Evolutionary conservation across 2,113 vertebrate species (phyloP), one percentile per base, ranked within the genome.

Genomic region (Pseudopipra pipra): DNA sequence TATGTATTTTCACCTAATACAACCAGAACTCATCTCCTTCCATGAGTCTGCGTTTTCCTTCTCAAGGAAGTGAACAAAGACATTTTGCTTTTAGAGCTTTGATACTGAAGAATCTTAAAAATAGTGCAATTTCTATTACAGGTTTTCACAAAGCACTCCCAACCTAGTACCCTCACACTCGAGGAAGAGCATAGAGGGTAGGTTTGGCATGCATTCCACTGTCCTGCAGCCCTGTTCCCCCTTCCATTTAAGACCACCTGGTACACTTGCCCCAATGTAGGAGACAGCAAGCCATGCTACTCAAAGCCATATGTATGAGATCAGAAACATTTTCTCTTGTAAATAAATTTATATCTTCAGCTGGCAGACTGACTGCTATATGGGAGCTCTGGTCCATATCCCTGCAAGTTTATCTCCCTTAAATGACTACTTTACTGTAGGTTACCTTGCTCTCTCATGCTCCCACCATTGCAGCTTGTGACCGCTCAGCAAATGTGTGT

Each of bases 251-350:
- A 16, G 39, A 63, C 8, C 2, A 1, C 18, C 41, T 17, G 6
- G 56, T 14, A 17, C 12, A 4, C 47, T 74, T 55, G n/a, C 22
- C 14, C 25, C 2, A 2, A 6, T 22, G 51, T 7, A 55, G 61
- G 16, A 63, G 18, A 11, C 16, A 62, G 10, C 17, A 62, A 19
- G 41, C 35, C 13, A 17, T 0, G 0, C 17, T 37, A 13, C 37
- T 66, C 47, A 85, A 55, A 82, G n/a, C 31, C 39, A 8, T 41
- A 11, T 10, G 3, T 31, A 25, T 12, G 8, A 51, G 13, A 70
- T 41, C 41, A 44, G 35, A 62, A 83, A 35, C 16, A 21, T 59
- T 49, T 86, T 62, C 13, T 71, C 43, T 43, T 44, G 14, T 28
- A 51, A 81, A 81, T 31, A 51, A 51, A n/a, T 41, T 16, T 37